phyloP scores from a whole-genome alignment of 23 tunicate species.

The Styela clava region DNA sequence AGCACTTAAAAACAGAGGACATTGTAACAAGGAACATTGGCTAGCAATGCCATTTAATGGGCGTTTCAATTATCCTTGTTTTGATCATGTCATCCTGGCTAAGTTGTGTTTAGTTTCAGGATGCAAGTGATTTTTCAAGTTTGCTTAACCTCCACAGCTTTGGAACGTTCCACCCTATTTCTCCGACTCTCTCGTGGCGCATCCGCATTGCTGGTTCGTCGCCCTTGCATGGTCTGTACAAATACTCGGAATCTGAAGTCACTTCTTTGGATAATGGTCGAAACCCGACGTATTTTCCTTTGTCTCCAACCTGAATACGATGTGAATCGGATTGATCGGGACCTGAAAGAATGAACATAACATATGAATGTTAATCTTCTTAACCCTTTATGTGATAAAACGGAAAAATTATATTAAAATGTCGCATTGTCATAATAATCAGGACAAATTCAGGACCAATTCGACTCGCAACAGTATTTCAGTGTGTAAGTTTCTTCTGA shows the following conservation, averaged over 20 bases:
- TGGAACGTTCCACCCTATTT: slow-evolving; percentile 78
- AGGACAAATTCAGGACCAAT: no score
- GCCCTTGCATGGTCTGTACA: slow-evolving; percentile 37
- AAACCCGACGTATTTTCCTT: slow-evolving; percentile 59
- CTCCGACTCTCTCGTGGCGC: slow-evolving; percentile 73
- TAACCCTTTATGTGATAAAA: no score
- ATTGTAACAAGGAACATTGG: no score
- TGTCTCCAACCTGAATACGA: slow-evolving; percentile 39
- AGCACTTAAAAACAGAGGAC: no score
- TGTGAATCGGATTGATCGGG: slow-evolving; percentile 44
- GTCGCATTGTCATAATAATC: neutral
- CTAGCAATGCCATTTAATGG: no score
- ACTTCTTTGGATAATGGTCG: slow-evolving; percentile 53
- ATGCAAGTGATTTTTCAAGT: slow-evolving; percentile 4
- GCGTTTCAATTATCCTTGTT: no score
- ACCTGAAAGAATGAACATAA: slow-evolving; percentile 24
- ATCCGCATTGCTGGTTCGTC: slow-evolving; percentile 38
- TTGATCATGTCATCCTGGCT: no score
- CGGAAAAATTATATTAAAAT: neutral
- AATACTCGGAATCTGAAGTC: slow-evolving; percentile 56
- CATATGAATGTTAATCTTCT: neutral
- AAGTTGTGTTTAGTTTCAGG: no score
- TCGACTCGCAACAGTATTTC: no score
- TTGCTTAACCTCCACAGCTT: slow-evolving; percentile 17
- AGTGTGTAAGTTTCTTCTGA: no score